Evolutionary conservation across 1,140 invertebrate genomes (phyloP).

Genomic region (Philotrypesis tridentata): DNA sequence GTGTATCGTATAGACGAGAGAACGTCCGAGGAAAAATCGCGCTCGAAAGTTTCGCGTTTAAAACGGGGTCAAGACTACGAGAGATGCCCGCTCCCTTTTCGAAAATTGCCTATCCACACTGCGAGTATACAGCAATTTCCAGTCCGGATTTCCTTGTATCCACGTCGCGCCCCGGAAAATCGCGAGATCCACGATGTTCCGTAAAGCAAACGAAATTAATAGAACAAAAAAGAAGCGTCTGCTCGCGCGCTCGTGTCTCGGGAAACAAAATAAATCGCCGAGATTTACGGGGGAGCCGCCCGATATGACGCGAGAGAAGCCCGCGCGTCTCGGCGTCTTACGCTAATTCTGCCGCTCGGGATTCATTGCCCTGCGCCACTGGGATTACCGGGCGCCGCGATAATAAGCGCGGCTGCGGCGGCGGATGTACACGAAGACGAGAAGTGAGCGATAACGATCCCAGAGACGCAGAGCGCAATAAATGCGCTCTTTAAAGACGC

Average conservation of each 20-base stretch:
- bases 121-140: too few species aligned
- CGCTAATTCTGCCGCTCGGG: conserved; percentile 49
- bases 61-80: too few species aligned
- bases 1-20: too few species aligned
- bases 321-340: conserved; percentile 32
- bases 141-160: too few species aligned
- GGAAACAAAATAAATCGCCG: conserved; percentile 5
- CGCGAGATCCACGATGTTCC: too few species aligned
- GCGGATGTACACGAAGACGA: not conserved
- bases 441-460: conserved; percentile 59
- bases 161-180: too few species aligned
- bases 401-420: conserved; percentile 33
- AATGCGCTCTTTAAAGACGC: conserved; percentile 49
- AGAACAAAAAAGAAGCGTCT: not conserved
- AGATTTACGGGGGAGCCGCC: conserved; percentile 39
- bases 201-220: too few species aligned
- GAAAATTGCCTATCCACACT: too few species aligned
- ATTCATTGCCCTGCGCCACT: conserved; percentile 45
- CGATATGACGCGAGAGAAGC: conserved; percentile 38
- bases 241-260: too few species aligned
- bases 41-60: too few species aligned
- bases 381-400: conserved; percentile 17
- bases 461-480: conserved; percentile 55
- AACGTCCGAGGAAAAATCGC: too few species aligned
- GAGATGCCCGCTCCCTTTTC: too few species aligned